Evolutionary conservation across 2,888 invertebrate genomes (phyloP).

Genomic region (Latheticus oryzae): DNA sequence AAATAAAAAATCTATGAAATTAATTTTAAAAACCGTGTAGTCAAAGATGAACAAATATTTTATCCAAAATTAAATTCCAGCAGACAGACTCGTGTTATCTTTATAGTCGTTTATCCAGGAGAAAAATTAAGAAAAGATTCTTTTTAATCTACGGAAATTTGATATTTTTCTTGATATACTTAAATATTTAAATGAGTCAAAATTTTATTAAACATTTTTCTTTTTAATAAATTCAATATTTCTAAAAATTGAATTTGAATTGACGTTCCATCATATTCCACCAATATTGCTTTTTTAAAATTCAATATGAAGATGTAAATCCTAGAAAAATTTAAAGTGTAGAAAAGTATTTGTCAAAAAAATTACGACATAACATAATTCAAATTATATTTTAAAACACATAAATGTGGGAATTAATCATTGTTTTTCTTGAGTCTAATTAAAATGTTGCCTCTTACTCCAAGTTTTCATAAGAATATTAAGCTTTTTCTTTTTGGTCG

Average conservation of each 20-base stretch:
- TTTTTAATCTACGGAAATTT: slow-evolving; percentile 6
- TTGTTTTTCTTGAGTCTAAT: slow-evolving; percentile 11
- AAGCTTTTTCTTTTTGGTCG: slow-evolving; percentile 12
- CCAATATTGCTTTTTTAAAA: slow-evolving; percentile 2
- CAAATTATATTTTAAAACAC: no score
- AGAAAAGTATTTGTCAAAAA: no score
- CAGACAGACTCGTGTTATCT: no score
- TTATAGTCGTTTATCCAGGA: neutral
- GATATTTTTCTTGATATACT: slow-evolving; percentile 9
- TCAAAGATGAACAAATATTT: no score
- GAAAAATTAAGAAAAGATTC: neutral
- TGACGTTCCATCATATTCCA: slow-evolving; percentile 2
- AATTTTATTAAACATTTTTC: slow-evolving; percentile 22
- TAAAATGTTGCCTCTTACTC: slow-evolving; percentile 19
- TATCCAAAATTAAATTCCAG: no score
- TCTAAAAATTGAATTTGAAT: slow-evolving; percentile 18
- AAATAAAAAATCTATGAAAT: no score
- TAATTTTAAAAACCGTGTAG: no score
- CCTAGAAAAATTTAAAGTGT: no score
- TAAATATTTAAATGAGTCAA: slow-evolving; percentile 8
- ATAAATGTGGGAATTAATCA: slow-evolving; percentile 22
- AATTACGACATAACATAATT: no score
- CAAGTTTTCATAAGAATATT: slow-evolving; percentile 17
- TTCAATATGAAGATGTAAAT: no score
- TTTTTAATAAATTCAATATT: slow-evolving; percentile 24